Base-by-base conservation (phyloP, 2,888 invertebrate genomes). In the Epistrophe grossulariae region DNA sequence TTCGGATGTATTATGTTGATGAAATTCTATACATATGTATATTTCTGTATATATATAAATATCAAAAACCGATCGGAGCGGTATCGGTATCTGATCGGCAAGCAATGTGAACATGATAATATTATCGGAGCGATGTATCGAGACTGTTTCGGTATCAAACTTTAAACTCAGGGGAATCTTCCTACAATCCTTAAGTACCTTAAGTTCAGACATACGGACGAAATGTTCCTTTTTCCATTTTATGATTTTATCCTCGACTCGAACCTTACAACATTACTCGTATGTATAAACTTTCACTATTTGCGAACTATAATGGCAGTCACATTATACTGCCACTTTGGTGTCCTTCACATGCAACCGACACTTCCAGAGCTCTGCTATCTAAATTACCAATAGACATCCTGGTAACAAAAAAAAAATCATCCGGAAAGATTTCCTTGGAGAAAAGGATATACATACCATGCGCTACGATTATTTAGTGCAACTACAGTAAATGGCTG, bases 311-410 rank as follows among this genome's bases (percentile, higher is more conserved):
- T 28, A 71, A 72, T 72, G 50, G 35, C 43, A 38, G 15, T 72
- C 31, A 28, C 52, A 79, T 72, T 66, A 57, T 52, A 59, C 19
- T 55, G 52, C 66, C 77, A 72, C 70, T 71, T 78, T 35, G 59
- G 43, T 70, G 68, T 71, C 71, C 55, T 76, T 84, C 68, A 66
- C 31, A 71, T 43, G 57, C 40, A 71, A 19, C 45, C 38, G 71
- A 71, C 19, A 76, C 31, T 62, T 71, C 8, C 7, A 17, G 19
- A 71, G 60, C 57, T 76, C 28, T 70, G 45, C 70, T 87, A 87
- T 87, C 85, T 87, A 82, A 87, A 82, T 74, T 76, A 68, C 85
- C 82, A 82, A 71, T 57, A 81, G 82, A 87, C 79, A 82, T 87
- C 82, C 85, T 74, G 78, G 70, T 43, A 64, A 78, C 10, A 50